Percentiles rank a stretch among this genome's conserved stretches.
These are phyloP conservation scores for Sebastes reedi DNA, from an alignment of 2,797 vertebrate genomes.

Conservation along the genomic window DNA sequence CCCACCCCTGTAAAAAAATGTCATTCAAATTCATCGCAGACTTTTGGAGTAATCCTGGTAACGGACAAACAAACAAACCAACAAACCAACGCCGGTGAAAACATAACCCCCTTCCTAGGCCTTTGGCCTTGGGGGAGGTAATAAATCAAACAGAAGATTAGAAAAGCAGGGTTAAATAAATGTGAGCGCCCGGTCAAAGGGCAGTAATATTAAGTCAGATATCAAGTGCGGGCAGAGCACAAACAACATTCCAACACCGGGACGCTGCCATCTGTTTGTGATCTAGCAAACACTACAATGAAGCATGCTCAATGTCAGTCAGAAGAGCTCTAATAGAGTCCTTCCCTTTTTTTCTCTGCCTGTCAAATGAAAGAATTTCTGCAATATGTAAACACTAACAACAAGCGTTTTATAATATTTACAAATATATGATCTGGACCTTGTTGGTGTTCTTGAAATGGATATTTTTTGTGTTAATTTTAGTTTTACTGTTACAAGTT, in stretches of 20 bases:
- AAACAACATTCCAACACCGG: conserved; percentile 65
- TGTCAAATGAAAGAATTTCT: conserved; percentile 39
- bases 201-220: conserved; percentile 40
- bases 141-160: neutral
- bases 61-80: too few species aligned
- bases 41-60: too few species aligned
- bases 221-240: conserved; percentile 35
- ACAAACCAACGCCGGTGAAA: too few species aligned
- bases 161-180: neutral
- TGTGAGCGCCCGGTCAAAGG: neutral
- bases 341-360: conserved; percentile 26
- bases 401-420: neutral
- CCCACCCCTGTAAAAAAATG: too few species aligned
- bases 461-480: neutral
- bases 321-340: conserved; percentile 37
- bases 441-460: neutral
- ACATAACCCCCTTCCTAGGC: too few species aligned
- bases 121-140: neutral
- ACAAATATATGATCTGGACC: neutral
- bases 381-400: conserved; percentile 9
- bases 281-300: conserved; percentile 54
- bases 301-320: conserved; percentile 62
- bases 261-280: conserved; percentile 72
- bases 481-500: neutral
- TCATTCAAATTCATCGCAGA: too few species aligned